Conservation (phyloP, 2,797 vertebrate genomes). For the Phylloscopus collybita region DNA sequence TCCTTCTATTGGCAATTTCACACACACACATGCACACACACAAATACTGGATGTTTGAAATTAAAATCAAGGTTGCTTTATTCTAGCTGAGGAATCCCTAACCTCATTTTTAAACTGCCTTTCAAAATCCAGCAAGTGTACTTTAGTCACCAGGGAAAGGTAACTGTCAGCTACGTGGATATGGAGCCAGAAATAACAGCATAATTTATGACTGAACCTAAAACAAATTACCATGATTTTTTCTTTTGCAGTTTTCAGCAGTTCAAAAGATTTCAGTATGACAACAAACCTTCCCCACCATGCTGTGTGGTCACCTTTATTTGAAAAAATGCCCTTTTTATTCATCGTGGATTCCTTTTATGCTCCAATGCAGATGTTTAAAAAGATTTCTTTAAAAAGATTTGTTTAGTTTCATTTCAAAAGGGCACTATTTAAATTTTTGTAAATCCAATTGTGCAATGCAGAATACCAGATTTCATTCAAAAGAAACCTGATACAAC, state of each 20-base stretch:
- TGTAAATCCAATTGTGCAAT: not conserved
- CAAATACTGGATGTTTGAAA: not conserved
- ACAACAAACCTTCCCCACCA: not conserved
- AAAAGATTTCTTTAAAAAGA: not conserved
- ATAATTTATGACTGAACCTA: not conserved
- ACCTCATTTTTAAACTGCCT: not conserved
- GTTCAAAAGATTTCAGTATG: not conserved
- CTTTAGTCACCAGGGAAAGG: not conserved
- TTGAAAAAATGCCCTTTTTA: not conserved
- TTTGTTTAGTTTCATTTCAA: not conserved
- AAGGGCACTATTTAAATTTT: not conserved
- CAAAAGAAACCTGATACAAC: not conserved
- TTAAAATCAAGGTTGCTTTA: conserved; percentile 5
- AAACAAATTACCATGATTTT: not conserved
- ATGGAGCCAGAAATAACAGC: not conserved
- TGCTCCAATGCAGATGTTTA: not conserved
- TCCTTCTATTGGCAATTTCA: not conserved
- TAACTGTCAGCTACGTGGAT: not conserved
- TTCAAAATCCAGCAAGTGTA: not conserved
- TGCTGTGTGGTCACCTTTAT: not conserved
- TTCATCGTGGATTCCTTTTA: not conserved
- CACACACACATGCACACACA: no score
- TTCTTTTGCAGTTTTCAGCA: not conserved
- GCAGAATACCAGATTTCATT: not conserved
- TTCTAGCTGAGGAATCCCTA: not conserved